Evolutionary conservation across 2,888 invertebrate genomes (phyloP).

Genomic region (Drosophila longiperda): DNA sequence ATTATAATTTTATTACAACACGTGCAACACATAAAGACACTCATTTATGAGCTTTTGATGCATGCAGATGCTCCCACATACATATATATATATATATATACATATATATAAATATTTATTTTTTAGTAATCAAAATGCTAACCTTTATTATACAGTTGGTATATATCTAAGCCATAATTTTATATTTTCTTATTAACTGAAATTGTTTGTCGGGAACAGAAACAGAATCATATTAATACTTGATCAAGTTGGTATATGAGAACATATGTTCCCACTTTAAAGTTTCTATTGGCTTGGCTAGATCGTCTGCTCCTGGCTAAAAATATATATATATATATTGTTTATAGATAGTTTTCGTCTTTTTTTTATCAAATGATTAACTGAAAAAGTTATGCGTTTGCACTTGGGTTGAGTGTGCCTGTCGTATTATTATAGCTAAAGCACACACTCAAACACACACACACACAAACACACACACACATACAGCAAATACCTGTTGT

Average conservation of each 20-base stretch:
- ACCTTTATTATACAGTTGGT: neutral
- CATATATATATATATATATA: neutral
- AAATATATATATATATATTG: neutral
- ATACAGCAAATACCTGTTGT: conserved; percentile 44
- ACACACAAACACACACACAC: conserved; percentile 2
- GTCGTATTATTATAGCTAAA: conserved; percentile 15
- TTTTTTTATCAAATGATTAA: conserved; percentile 31
- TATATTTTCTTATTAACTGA: neutral
- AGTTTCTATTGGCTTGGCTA: neutral
- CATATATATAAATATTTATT: neutral
- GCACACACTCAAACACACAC: neutral
- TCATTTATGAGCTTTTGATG: conserved; percentile 9
- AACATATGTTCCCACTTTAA: neutral
- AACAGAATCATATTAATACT: too few relatives aligned
- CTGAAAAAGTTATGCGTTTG: conserved; percentile 29
- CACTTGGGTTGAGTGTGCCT: conserved; percentile 28
- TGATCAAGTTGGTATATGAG: too few relatives aligned
- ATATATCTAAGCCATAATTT: neutral
- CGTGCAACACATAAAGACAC: conserved; percentile 10
- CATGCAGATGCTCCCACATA: neutral
- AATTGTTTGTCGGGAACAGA: neutral
- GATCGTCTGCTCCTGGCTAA: neutral
- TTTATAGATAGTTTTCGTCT: neutral
- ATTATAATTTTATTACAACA: conserved; percentile 33
- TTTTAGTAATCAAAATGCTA: neutral